A percentile compares a stretch with the other conserved stretches of the same genome.
Evolutionary conservation across 2,888 invertebrate species (phyloP).

Genomic region (Lissonota sp.): DNA sequence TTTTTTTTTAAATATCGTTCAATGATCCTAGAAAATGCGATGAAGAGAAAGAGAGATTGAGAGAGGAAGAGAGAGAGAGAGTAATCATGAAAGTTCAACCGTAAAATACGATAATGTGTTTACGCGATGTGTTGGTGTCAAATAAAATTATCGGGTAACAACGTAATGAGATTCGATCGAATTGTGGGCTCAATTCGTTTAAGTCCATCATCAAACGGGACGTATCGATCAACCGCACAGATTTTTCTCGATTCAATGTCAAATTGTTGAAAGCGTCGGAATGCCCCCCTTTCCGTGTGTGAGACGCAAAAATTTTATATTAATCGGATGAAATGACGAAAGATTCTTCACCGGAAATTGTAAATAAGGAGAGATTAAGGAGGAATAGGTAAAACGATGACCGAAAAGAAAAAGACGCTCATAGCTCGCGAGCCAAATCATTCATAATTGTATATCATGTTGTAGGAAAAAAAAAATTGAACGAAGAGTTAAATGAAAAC

Average conservation of each 20-base stretch:
- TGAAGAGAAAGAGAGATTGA: neutral
- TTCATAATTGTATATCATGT: conserved; percentile 76
- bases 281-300: neutral
- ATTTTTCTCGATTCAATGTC: too few species aligned
- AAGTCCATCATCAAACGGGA: neutral
- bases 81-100: neutral
- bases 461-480: conserved; percentile 70
- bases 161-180: too few species aligned
- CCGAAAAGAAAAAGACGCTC: conserved; percentile 66
- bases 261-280: neutral
- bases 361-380: conserved; percentile 48
- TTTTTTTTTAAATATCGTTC: too few species aligned
- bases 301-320: conserved; percentile 17
- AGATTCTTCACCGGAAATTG: conserved; percentile 36
- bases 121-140: too few species aligned
- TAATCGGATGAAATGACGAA: conserved; percentile 27
- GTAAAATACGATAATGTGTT: too few species aligned
- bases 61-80: neutral
- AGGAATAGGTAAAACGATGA: conserved; percentile 34
- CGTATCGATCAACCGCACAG: neutral
- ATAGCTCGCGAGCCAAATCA: conserved; percentile 63
- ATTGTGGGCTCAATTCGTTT: too few species aligned
- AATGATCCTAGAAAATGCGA: neutral
- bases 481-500: conserved; percentile 54
- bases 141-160: too few species aligned